Evolutionary conservation across 2,888 invertebrate species (phyloP), one percentile per base, ranked within the genome.

Genomic region (Limenitis camilla): DNA sequence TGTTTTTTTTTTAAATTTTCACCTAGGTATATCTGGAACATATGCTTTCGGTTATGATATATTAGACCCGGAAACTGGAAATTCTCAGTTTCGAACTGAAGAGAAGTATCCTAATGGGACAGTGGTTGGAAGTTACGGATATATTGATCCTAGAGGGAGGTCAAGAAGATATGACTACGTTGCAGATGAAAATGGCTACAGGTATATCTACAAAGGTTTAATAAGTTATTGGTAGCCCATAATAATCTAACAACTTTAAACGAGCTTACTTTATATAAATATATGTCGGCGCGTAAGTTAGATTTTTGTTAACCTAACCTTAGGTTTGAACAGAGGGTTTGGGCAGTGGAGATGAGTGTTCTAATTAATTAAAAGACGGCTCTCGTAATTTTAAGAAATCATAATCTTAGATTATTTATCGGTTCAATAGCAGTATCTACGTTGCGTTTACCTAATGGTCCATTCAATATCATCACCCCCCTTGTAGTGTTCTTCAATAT

Each of bases 11-110:
- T 0, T 27, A 19, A 11, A 30, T 27, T 36, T n/a, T 46, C 11
- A 66, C 69, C 9, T 58, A 86, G 84, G 80, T 19, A 61, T 70
- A 32, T 88, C 90, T 19, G 91, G 92, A 19, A 90, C 92, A 0
- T 94, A 94, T 68, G 89, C 91, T 0, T 94, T 92, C 68, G 92
- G 93, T 9, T 94, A 92, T 68, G 92, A 93, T 63, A 78, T 92
- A 6, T 86, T 90, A 36, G 93, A 94, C 68, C 81, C 89, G 0
- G 71, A 70, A 6, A 90, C 89, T 4, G 90, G 91, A 8, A 93
- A 94, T 63, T 83, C 88, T 5, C 94, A 94, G 68, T 94, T 91
- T 67, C 85, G 93, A 4, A 90, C 90, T 46, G 94, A 94, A 69
- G 91, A 92, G 61, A 86, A 92, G 32, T 90, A 89, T 57, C 74